Evolutionary conservation across 2,797 vertebrate genomes (phyloP).

Genomic region (Enteromius viviparus): DNA sequence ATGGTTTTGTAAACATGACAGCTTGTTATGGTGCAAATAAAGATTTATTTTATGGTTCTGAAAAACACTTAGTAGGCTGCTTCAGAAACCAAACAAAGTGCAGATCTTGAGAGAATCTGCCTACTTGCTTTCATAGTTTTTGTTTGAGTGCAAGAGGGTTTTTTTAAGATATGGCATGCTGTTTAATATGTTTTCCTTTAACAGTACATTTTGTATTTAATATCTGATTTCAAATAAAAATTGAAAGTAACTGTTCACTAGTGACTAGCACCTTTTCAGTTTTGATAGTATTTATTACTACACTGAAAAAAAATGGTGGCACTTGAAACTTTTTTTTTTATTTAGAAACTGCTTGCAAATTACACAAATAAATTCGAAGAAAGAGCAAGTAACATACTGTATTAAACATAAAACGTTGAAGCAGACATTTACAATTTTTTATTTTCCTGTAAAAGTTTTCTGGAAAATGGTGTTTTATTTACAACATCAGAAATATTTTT

Average conservation of each 20-base stretch:
- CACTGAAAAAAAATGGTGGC: not conserved
- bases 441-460: not conserved
- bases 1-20: not conserved
- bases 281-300: not conserved
- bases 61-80: not conserved
- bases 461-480: not conserved
- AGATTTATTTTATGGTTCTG: not conserved
- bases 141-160: not conserved
- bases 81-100: not conserved
- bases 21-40: not conserved
- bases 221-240: not conserved
- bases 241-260: not conserved
- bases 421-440: not conserved
- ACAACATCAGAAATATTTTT: not conserved
- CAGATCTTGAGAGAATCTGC: not conserved
- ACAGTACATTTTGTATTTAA: not conserved
- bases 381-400: not conserved
- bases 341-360: not conserved
- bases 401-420: not conserved
- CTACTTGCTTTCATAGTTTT: not conserved
- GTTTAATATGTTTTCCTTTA: not conserved
- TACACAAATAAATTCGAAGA: not conserved
- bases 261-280: not conserved
- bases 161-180: not conserved
- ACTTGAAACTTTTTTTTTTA: not conserved